Evolutionary conservation across 2,888 invertebrate genomes (phyloP), one percentile per base, ranked within the genome.

Genomic region (Eilema caniola): DNA sequence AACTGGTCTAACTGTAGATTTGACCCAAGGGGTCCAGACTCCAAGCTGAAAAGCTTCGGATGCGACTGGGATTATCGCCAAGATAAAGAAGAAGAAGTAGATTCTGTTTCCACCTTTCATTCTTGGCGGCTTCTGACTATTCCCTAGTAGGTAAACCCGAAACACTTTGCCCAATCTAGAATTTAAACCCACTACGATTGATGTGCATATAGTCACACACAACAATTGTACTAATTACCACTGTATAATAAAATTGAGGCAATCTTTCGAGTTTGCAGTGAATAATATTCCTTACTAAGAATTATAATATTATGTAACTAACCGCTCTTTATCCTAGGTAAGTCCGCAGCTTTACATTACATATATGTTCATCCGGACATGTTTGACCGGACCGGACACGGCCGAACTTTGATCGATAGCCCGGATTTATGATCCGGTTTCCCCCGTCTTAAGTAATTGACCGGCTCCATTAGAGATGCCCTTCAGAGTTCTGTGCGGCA

Each of bases 381-480:
- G 82, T 83, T 82, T 82, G 81, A 73, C 83, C 81, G 80, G 77
- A 83, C 86, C 88, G 86, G 87, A 85, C 86, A 84, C 83, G 82
- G 88, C 73, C 88, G 89, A 92, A 92, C 92, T 93, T 93, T 95
- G 94, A 94, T 94, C 92, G 94, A 95, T 94, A 89, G 89, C 84
- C 86, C 88, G 89, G 92, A 92, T 93, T 92, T 93, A 94, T 93
- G 94, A 93, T 92, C 90, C 91, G 90, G 91, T 90, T 89, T 86
- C 88, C 89, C 88, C 88, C 90, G 90, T 91, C 93, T 93, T 93
- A 95, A 94, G 94, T 95, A 94, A 95, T 95, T 95, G 94, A 93
- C 93, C 90, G 88, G 88, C 86, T 91, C 94, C 92, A 95, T 95
- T 94, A 94, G 91, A 83, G 82, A 83, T 81, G 84, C 81, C 73